Evolutionary conservation across 2,113 vertebrate species (phyloP).

Genomic region (Prunella himalayana): DNA sequence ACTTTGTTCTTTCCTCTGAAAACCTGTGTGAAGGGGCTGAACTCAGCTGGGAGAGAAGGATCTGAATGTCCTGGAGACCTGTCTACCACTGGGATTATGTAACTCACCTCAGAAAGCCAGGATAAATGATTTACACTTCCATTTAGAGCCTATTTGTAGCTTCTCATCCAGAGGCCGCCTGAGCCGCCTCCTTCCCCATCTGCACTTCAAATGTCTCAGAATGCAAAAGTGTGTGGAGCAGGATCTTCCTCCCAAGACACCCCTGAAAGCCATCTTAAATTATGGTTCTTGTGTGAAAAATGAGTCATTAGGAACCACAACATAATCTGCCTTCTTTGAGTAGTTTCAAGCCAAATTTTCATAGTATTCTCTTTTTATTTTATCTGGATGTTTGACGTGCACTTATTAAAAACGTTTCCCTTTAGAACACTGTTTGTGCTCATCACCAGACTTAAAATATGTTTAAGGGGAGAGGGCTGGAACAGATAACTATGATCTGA

Average conservation of each 20-base stretch:
- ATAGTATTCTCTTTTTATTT: neutral
- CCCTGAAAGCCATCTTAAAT: conserved; percentile 13
- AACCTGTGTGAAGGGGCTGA: neutral
- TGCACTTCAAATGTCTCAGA: conserved; percentile 14
- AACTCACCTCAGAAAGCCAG: neutral
- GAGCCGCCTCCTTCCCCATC: conserved; percentile 24
- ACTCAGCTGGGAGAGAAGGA: neutral
- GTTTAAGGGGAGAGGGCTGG: neutral
- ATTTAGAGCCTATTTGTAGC: conserved; percentile 12
- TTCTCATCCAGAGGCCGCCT: conserved; percentile 7
- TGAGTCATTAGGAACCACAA: neutral
- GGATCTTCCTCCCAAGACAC: conserved; percentile 15
- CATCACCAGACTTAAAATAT: neutral
- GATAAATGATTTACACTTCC: conserved; percentile 11
- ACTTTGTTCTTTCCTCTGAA: neutral
- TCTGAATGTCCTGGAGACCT: neutral
- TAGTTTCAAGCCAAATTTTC: neutral
- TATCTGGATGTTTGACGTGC: neutral
- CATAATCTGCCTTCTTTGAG: neutral
- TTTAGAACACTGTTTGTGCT: neutral
- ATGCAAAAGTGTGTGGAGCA: conserved; percentile 12
- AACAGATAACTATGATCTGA: neutral
- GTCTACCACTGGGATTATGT: neutral
- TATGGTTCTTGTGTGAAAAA: neutral
- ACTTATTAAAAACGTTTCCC: neutral